Base-by-base conservation (phyloP, 2,113 vertebrate species). In the Acanthisitta chloris region DNA sequence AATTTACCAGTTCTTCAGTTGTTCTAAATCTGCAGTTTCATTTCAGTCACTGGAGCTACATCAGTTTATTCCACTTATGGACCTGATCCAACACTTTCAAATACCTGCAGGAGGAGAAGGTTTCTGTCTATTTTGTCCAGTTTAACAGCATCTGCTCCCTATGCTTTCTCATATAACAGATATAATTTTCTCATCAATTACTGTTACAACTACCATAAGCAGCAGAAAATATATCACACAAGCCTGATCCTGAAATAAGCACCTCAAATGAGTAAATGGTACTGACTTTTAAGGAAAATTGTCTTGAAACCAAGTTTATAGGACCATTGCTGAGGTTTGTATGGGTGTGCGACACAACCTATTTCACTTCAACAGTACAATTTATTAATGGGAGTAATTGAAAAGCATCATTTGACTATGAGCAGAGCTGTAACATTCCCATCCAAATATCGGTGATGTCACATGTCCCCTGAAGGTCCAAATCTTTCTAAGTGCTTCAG, bases 1-100 rank as follows among this genome's bases (percentile, higher is more conserved):
- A 74, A 92, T 93, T 95, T 93, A 84, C 93, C 90, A 96, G 94
- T 88, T 93, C 93, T 62, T 95, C 94, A 69, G 88, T 95, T 92
- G 86, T 42, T 90, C 86, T 96, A 88, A 90, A 95, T 86, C 88
- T 9, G 4, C 82, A 71, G 51, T 70, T 92, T 92, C 82, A 86
- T 80, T 95, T 95, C 93, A 90, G 88, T 95, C 82, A 67, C 90
- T 88, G 80, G 71, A 96, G 69, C 31, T 78, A 71, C 76, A 88
- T 70, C 67, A 79, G 77, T 93, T 86, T 93, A 84, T 95, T 81
- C 69, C 59, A 76, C 64, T 86, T 93, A 78, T 74, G 82, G 92
- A 95, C 48, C 69, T 84, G 40, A 93, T 96, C 65, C 93, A 96
- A 92, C 59, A 86, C 66, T 77, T 92, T 81, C 76, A 88, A 92